Evolutionary conservation across 2,888 invertebrate genomes (phyloP), one percentile per base, ranked within the genome.

Genomic region (Timandra comae): DNA sequence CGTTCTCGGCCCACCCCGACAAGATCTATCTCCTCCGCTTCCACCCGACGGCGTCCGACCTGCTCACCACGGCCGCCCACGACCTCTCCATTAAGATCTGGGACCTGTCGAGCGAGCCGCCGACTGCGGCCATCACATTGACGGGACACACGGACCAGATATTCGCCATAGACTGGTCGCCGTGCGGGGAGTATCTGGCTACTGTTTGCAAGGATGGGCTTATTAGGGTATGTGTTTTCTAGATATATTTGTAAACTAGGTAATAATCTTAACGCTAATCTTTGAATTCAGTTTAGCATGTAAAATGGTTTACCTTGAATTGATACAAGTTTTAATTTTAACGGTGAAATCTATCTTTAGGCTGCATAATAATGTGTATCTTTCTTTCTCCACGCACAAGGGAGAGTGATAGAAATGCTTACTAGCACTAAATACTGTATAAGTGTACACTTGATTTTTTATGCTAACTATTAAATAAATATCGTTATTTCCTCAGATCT

Each of bases 131-230:
- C 45, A 89, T 94, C 41, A 87, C 88, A 1, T 71, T 96, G 3
- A 88, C 88, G 7, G 94, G 80, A 0, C 96, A 96, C 55, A 90
- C 91, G 0, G 96, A 96, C 58, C 96, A 96, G 80, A 94, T 98
- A 65, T 96, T 97, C 54, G 93, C 95, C 36, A 87, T 96, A 52
- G 93, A 95, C 2, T 99, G 98, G 98, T 97, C 97, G 37, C 94
- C 95, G 0, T 95, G 95, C 62, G 98, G 98, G 1, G 89, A 89
- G 16, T 90, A 90, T 52, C 88, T 96, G 42, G 95, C 97, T 7
- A 96, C 95, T 0, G 92, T 96, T 0, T 95, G 96, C 74, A 96
- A 94, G 64, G 98, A 98, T 77, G 93, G 94, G 16, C 91, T 92
- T 56, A 87, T 93, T 30, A 85, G 92, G 63, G 87, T 90, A 13